phyloP scores from a whole-genome alignment of 2,797 vertebrate species.

The Lagocephalus sceleratus region DNA sequence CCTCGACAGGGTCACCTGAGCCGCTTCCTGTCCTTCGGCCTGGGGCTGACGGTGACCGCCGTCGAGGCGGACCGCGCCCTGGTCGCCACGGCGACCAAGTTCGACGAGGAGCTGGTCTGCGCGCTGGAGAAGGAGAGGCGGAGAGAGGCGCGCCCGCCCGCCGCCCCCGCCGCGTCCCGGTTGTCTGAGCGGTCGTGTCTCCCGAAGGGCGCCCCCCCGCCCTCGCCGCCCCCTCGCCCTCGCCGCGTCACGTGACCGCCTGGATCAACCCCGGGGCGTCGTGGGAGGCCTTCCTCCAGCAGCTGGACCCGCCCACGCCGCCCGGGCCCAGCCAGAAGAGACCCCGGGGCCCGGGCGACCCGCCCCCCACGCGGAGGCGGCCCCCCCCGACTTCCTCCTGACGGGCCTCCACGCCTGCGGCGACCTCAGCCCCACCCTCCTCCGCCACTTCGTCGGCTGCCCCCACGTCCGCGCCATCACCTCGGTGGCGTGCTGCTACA shows the following conservation, averaged over 20 bases:
- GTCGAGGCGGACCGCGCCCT: conserved; percentile 83
- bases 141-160: no score
- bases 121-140: conserved; percentile 72
- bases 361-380: conserved; percentile 5
- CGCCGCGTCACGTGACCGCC: conserved; percentile 75
- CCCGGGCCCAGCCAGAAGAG: conserved; percentile 58
- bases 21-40: conserved; percentile 85
- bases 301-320: conserved; percentile 47
- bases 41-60: conserved; percentile 82
- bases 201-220: no score
- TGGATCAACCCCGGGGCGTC: conserved; percentile 81
- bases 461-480: conserved; percentile 80
- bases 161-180: no score
- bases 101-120: conserved; percentile 79
- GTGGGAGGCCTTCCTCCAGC: conserved; percentile 78
- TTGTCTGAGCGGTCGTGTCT: no score
- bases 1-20: conserved; percentile 85
- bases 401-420: conserved; percentile 92
- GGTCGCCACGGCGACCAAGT: conserved; percentile 74
- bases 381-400: conserved; percentile 74
- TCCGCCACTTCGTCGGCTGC: conserved; percentile 83
- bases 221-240: no score
- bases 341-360: conserved; percentile 22
- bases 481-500: conserved; percentile 91
- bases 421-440: conserved; percentile 87